These are phyloP conservation scores for Pseudoatta argentina DNA, from an alignment of 1,140 invertebrate species.

Conservation along the genomic window DNA sequence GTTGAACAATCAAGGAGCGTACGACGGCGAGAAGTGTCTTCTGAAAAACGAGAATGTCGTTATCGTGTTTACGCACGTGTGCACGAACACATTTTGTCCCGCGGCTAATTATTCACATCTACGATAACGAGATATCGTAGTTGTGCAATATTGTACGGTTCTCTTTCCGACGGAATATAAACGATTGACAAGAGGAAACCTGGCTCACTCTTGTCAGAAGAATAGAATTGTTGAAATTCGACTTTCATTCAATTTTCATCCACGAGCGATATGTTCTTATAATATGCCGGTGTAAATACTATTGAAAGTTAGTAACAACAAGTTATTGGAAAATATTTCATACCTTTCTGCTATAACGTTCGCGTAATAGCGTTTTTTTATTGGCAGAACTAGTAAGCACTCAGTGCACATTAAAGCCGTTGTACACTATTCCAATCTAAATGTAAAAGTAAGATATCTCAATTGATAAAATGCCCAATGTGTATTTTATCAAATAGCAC, in stretches of 20 bases:
- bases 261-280: background rate
- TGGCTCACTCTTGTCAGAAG: background rate
- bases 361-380: background rate
- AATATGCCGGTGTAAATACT: no score
- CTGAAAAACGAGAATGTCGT: slow-evolving; percentile 41
- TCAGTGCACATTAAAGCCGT: no score
- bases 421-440: no score
- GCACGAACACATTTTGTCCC: slow-evolving; percentile 24
- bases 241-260: slow-evolving; percentile 5
- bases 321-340: background rate
- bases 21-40: slow-evolving; percentile 5
- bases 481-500: no score
- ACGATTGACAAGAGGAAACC: background rate
- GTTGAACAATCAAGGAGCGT: slow-evolving; percentile 53
- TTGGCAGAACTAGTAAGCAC: no score
- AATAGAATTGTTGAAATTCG: background rate
- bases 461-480: no score
- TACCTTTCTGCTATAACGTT: background rate
- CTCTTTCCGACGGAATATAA: background rate
- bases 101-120: slow-evolving; percentile 32
- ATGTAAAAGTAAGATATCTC: no score
- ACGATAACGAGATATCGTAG: slow-evolving; percentile 35
- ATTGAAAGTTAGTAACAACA: background rate
- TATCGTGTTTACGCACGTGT: slow-evolving; percentile 42
- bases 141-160: slow-evolving; percentile 11